Conservation (phyloP, 2,113 vertebrate genomes). For the Myiagra hebetior region DNA sequence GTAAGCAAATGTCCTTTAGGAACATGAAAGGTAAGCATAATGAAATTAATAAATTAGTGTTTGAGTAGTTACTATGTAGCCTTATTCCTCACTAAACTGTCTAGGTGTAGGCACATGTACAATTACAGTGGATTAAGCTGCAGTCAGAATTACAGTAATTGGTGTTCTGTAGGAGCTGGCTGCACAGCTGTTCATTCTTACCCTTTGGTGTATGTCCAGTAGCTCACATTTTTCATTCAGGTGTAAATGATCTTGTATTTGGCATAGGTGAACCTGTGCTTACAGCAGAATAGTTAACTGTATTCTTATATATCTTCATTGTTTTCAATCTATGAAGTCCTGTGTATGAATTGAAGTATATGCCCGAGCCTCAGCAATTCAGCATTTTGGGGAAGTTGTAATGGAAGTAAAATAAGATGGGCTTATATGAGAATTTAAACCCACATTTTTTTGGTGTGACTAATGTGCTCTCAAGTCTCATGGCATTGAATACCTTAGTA, state of each 20-base stretch:
- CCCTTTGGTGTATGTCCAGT: neutral
- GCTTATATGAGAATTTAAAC: neutral
- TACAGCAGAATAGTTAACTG: neutral
- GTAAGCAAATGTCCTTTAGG: constrained; percentile 48
- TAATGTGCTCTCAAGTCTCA: neutral
- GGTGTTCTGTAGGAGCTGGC: neutral
- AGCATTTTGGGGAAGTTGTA: neutral
- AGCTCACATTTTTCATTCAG: neutral
- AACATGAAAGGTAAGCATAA: neutral
- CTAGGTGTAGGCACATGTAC: neutral
- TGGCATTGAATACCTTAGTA: neutral
- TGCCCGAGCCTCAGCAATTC: neutral
- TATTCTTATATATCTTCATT: neutral
- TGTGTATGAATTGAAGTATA: neutral
- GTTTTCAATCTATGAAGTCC: neutral
- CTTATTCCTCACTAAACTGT: neutral
- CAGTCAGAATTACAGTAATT: neutral
- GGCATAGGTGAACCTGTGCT: neutral
- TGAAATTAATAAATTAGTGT: neutral
- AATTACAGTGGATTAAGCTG: neutral
- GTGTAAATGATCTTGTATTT: neutral
- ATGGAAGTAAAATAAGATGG: neutral
- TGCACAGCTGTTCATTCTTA: neutral
- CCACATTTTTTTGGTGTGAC: neutral
- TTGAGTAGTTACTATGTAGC: neutral